A percentile compares a stretch with the other conserved stretches of the same genome.
These are phyloP conservation scores for Cephus pygmeus DNA, from an alignment of 2,888 invertebrate species.

Conservation along the genomic window DNA sequence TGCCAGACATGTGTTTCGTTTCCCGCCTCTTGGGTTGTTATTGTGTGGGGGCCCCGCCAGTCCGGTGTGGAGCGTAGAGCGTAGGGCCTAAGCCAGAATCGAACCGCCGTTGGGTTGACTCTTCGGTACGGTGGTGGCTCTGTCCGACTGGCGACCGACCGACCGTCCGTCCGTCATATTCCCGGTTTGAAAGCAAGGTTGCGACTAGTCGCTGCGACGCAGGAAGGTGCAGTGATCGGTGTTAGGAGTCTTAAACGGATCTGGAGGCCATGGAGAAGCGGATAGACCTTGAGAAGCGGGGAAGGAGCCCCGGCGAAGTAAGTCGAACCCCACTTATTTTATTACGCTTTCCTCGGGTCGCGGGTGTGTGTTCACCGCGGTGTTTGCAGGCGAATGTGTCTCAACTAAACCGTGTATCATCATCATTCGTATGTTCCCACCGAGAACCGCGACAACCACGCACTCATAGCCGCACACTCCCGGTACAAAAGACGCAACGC, in stretches of 20 bases:
- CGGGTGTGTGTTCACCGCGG: conserved; percentile 28
- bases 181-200: conserved; percentile 64
- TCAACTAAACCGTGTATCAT: background rate
- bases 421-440: conserved; percentile 26
- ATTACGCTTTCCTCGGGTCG: conserved; percentile 25
- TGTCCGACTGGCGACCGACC: conserved; percentile 48
- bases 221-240: conserved; percentile 51
- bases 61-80: conserved; percentile 42
- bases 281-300: conserved; percentile 93
- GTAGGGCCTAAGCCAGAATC: conserved; percentile 52
- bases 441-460: conserved; percentile 35
- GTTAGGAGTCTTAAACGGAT: conserved; percentile 33
- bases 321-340: conserved; percentile 62
- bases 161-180: conserved; percentile 60
- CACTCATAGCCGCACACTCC: conserved; percentile 23
- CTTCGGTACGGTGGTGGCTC: conserved; percentile 47
- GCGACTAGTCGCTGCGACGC: conserved; percentile 62
- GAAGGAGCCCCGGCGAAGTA: conserved; percentile 91
- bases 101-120: conserved; percentile 55
- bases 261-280: conserved; percentile 86
- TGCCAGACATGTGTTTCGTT: conserved; percentile 61
- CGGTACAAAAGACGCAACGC: background rate
- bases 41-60: conserved; percentile 53
- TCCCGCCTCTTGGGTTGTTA: conserved; percentile 61
- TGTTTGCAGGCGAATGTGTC: conserved; percentile 3